These are phyloP conservation scores for Anoura caudifer DNA, from an alignment of 2,113 vertebrate genomes.

Conservation along the genomic window DNA sequence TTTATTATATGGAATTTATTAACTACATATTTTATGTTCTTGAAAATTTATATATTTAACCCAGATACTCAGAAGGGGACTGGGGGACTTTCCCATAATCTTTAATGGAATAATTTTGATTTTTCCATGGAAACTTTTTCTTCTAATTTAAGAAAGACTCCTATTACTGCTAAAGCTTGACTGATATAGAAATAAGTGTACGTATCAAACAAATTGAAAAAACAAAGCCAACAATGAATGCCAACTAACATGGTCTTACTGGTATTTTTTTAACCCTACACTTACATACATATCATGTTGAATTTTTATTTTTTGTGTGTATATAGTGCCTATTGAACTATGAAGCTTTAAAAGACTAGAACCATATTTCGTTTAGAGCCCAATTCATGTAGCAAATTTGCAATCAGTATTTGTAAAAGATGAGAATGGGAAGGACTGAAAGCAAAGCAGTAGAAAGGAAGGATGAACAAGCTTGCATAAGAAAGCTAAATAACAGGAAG, in stretches of 20 bases:
- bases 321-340: background rate
- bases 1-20: slow-evolving; percentile 54
- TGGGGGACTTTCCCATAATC: slow-evolving; percentile 29
- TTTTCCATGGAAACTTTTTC: slow-evolving; percentile 41
- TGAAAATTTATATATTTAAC: slow-evolving; percentile 46
- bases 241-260: background rate
- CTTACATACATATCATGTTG: background rate
- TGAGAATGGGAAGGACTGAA: background rate
- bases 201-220: slow-evolving; percentile 23
- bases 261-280: background rate
- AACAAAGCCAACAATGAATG: background rate
- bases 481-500: background rate
- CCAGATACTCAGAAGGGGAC: slow-evolving; percentile 10
- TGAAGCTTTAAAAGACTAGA: background rate
- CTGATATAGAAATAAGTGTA: slow-evolving; percentile 27
- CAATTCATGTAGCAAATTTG: background rate
- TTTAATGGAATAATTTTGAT: slow-evolving; percentile 48
- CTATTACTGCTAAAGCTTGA: slow-evolving; percentile 46
- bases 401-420: background rate
- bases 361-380: background rate
- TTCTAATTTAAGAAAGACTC: slow-evolving; percentile 46
- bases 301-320: background rate
- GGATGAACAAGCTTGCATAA: background rate
- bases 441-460: background rate
- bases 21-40: slow-evolving; percentile 55